Percentiles rank a stretch among this genome's conserved stretches.
phyloP scores from a whole-genome alignment of 2,797 vertebrate genomes.

The Nyctalus aviator region DNA sequence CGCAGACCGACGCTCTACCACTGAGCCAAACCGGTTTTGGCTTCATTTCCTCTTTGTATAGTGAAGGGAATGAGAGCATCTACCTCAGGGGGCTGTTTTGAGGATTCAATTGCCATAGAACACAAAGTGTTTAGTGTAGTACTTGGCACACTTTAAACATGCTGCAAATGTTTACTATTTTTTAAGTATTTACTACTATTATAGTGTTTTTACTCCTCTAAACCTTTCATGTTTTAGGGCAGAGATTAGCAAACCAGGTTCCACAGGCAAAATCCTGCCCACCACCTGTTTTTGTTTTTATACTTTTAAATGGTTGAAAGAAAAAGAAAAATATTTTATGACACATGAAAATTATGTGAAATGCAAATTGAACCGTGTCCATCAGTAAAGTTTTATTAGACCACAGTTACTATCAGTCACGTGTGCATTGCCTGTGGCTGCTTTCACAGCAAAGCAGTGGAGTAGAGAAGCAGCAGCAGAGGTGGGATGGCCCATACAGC shows the following conservation, averaged over 20 bases:
- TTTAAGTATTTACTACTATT: background rate
- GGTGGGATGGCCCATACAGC: no score
- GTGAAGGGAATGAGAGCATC: background rate
- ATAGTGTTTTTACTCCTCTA: background rate
- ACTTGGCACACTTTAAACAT: slow-evolving; percentile 31
- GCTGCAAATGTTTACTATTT: background rate
- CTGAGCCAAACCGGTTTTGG: no score
- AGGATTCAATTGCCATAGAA: slow-evolving; percentile 46
- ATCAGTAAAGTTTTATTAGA: background rate
- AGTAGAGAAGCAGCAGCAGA: background rate
- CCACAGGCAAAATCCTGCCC: background rate
- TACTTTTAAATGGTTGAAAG: background rate
- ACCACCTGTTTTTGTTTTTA: background rate
- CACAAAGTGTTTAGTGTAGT: background rate
- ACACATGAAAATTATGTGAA: background rate
- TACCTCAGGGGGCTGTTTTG: background rate
- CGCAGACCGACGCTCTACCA: no score
- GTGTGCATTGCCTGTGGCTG: rapidly evolving
- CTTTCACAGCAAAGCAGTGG: background rate
- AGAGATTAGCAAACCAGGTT: background rate
- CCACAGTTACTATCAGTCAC: background rate
- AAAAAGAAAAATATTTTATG: background rate
- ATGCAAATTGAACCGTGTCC: slow-evolving; percentile 1
- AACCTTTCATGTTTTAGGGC: background rate
- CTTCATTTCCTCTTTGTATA: slow-evolving; percentile 33